Evolutionary conservation across 2,797 vertebrate species (phyloP).

Genomic region (Chaetodon trifasciatus): DNA sequence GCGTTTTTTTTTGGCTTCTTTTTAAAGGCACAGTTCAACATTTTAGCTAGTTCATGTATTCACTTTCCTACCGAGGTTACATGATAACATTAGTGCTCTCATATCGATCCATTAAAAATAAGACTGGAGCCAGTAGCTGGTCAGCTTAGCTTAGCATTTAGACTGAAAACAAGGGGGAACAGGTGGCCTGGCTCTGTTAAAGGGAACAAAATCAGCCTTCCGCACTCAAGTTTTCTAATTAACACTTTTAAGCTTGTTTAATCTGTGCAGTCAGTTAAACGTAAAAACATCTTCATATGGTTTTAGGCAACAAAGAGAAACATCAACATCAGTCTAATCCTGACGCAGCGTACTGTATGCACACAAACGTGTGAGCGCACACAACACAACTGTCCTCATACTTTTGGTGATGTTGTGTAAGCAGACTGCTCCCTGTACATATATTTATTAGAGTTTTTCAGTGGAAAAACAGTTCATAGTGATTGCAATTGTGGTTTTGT

Average conservation of each 20-base stretch:
- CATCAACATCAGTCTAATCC: background rate
- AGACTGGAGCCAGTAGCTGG: background rate
- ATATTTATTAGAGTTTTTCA: background rate
- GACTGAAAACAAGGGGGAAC: background rate
- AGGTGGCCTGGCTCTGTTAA: background rate
- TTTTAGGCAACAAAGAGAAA: background rate
- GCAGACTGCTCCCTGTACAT: background rate
- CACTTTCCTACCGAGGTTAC: background rate
- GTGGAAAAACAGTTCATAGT: background rate
- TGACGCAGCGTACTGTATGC: background rate
- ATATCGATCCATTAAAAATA: background rate
- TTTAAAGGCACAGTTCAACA: background rate
- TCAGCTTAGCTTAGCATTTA: too few species aligned
- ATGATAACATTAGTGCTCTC: background rate
- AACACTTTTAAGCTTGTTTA: background rate
- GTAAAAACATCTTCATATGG: background rate
- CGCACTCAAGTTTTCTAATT: background rate
- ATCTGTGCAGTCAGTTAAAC: background rate
- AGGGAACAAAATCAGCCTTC: background rate
- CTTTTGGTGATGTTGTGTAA: background rate
- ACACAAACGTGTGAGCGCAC: background rate
- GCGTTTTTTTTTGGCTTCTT: background rate
- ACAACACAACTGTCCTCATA: too few species aligned
- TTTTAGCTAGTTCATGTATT: background rate
- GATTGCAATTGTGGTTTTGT: background rate